These are phyloP conservation scores for Meganola albula DNA, from an alignment of 2,888 invertebrate genomes.

Conservation along the genomic window DNA sequence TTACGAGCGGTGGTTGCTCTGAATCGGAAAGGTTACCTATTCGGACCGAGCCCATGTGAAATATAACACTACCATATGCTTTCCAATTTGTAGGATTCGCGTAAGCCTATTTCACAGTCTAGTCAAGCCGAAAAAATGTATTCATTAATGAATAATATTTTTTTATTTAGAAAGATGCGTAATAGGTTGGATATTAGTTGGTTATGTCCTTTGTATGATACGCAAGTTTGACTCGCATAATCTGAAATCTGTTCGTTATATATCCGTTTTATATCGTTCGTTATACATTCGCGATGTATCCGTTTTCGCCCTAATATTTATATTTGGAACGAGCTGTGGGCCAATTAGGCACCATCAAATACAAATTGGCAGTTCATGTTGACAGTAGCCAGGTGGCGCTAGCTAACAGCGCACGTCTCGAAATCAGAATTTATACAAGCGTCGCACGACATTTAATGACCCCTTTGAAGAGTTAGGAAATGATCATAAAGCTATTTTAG, in stretches of 20 bases:
- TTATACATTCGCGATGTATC: no score
- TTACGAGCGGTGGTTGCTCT: slow-evolving; percentile 64
- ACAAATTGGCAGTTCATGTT: slow-evolving; percentile 64
- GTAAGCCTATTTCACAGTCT: no score
- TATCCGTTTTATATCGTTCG: no score
- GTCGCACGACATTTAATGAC: slow-evolving; percentile 57
- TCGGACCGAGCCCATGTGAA: slow-evolving; percentile 51
- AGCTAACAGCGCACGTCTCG: slow-evolving; percentile 39
- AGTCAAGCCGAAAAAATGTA: no score
- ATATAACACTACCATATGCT: slow-evolving; percentile 54
- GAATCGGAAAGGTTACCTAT: slow-evolving; percentile 67
- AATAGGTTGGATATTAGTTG: no score
- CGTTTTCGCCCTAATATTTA: slow-evolving; percentile 49
- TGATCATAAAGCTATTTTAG: slow-evolving; percentile 61
- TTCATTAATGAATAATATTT: no score
- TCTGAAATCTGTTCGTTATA: no score
- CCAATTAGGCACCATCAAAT: slow-evolving; percentile 58
- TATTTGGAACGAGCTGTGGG: slow-evolving; percentile 56
- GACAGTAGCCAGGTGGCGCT: slow-evolving; percentile 64
- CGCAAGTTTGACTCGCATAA: no score
- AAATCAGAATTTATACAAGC: slow-evolving; percentile 51
- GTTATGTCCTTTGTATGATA: no score
- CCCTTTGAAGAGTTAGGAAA: slow-evolving; percentile 69
- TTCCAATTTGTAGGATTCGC: slow-evolving; percentile 44
- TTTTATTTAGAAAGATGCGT: no score